Base-by-base conservation (phyloP, 2,113 vertebrate species). In the Polypterus senegalus region DNA sequence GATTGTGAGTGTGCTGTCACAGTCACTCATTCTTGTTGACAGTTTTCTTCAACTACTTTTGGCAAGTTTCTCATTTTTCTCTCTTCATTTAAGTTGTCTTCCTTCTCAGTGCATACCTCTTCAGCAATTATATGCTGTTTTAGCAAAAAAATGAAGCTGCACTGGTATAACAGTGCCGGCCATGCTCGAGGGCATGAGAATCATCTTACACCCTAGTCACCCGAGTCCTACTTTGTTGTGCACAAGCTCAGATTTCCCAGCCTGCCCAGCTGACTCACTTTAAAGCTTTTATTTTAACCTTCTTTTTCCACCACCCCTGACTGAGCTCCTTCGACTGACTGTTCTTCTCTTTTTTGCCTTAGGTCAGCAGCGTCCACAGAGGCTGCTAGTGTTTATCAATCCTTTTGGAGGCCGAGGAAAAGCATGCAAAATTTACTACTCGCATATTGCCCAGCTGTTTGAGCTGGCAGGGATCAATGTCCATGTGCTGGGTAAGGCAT, bases 331-430 rank as follows among this genome's bases (percentile, higher is more conserved):
- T 46, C 8, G 58, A n/a, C 43, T 51, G 43, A 27, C 59, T 8
- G 3, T 9, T 47, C 61, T 7, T 3, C n/a, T 6, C 61, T 51
- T 57, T 49, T 44, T 11, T 11, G 27, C 53, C 49, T 52, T 45
- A 3, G 53, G 49, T 45, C 48, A 75, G 73, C 66, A 9, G 46
- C 80, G 86, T 5, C 88, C 88, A 5, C 77, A 70, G 59, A 83
- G 67, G 65, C 73, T 90, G 60, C 65, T 91, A 69, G 85, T 89
- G 52, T 90, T 91, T 61, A 86, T 91, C 64, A 91, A 91, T 67
- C 89, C 88, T 0, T 83, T 68, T 59, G 89, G 88, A 57, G 89
- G 89, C 7, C 83, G 84, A 65, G 76, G 76, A 62, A 81, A 69
- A 69, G 89, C 79, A 3, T 71, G 75, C 56, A 53, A 82, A 65